Evolutionary conservation across 2,113 vertebrate genomes (phyloP), one percentile per base, ranked within the genome.

Genomic region (Zingel zingel): DNA sequence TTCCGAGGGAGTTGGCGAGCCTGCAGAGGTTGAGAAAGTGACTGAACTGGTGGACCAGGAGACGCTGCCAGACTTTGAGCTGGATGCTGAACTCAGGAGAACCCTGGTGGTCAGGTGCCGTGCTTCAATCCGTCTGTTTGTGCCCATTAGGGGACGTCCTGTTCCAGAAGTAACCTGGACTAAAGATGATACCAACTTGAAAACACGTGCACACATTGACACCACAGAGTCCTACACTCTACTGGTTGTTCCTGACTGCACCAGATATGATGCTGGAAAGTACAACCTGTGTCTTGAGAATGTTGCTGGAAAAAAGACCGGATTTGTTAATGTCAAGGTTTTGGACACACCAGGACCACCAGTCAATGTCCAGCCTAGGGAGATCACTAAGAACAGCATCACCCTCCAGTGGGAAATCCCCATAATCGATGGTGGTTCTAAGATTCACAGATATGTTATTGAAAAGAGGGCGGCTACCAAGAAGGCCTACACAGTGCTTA

Each of bases 341-440:
- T 92, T 99, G 86, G 98, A 99, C 92, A 97, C 98, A 23, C 98
- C 98, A 79, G 98, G 98, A 70, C 98, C 98, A 16, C 98, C 98
- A 86, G 94, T 97, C 73, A 97, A 99, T 84, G 94, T 99, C 58
- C 97, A 96, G 86, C 97, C 97, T 64, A 97, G 97, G 91, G 98
- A 99, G 92, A 96, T 99, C 92, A 97, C 96, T 8, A 99, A 97
- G 85, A 96, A 96, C 64, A 97, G 96, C 85, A 97, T 99, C 85
- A 98, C 96, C 39, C 94, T 99, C 39, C 98, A 99, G 51, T 99
- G 98, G 98, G 98, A 99, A 93, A 97, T 98, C 87, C 98, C 98
- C 88, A 95, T 99, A 69, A 97, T 99, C 81, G 98, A 99, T 74
- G 98, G 98, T 1, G 98, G 98, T 63, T 99, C 98, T 53, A 97